Conservation (phyloP, 1,140 invertebrate genomes). For the Procambarus virginalis region DNA sequence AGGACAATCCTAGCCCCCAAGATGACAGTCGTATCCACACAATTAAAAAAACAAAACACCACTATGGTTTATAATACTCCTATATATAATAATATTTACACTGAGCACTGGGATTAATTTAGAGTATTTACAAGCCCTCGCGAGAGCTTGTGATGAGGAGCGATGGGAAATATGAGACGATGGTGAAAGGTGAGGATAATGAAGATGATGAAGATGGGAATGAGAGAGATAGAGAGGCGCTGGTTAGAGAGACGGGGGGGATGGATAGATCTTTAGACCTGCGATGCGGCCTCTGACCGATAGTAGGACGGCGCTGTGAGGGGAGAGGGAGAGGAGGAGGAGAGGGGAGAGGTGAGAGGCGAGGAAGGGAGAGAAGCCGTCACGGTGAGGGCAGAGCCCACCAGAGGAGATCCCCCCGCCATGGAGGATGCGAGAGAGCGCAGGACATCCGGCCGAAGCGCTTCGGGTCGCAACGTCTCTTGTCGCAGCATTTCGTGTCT, state of each 20-base stretch:
- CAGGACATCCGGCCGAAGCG: slow-evolving; percentile 48
- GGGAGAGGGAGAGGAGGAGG: slow-evolving; percentile 56
- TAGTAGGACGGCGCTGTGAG: slow-evolving; percentile 52
- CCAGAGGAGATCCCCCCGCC: slow-evolving; percentile 25
- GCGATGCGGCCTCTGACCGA: slow-evolving; percentile 51
- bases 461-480: slow-evolving; percentile 52
- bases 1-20: no score
- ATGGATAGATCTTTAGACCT: slow-evolving; percentile 33
- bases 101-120: slow-evolving; percentile 55
- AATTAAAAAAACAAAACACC: no score
- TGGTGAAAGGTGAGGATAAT: background rate
- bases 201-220: slow-evolving; percentile 10
- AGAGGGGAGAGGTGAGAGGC: slow-evolving; percentile 55
- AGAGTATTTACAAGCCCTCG: slow-evolving; percentile 20
- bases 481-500: slow-evolving; percentile 58
- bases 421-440: slow-evolving; percentile 54
- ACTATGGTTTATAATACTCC: no score
- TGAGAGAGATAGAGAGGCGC: background rate
- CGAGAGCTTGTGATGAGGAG: slow-evolving; percentile 17
- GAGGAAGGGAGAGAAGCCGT: slow-evolving; percentile 61
- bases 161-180: background rate
- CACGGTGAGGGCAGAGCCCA: slow-evolving; percentile 56
- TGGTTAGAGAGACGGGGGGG: background rate
- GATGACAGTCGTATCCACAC: no score
- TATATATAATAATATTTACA: slow-evolving; percentile 5